A percentile compares a stretch with the other conserved stretches of the same genome.
Evolutionary conservation across 2,113 vertebrate genomes (phyloP).

Genomic region (Bubo bubo): DNA sequence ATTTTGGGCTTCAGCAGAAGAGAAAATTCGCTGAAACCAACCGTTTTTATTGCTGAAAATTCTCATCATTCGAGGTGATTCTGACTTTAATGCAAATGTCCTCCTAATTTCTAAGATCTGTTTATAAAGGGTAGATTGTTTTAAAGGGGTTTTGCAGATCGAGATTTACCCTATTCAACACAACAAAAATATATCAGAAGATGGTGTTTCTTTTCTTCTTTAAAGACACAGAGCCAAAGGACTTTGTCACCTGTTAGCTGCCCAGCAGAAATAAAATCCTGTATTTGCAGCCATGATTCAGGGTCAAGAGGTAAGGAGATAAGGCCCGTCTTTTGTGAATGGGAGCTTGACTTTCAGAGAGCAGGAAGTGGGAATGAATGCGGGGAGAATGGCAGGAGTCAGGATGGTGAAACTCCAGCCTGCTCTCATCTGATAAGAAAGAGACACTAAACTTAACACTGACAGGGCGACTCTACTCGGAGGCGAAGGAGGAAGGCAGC

Average conservation of each 20-base stretch:
- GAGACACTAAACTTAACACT: constrained; percentile 12
- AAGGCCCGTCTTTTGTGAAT: constrained; percentile 84
- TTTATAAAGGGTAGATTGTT: not conserved
- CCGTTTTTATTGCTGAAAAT: not conserved
- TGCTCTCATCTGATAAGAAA: constrained; percentile 85
- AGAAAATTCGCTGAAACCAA: not conserved
- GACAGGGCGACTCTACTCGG: not conserved
- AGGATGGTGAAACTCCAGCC: constrained; percentile 85
- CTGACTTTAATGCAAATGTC: not conserved
- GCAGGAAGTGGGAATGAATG: constrained; percentile 87
- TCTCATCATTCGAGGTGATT: not conserved
- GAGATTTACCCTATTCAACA: not conserved
- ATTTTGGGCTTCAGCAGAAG: not conserved
- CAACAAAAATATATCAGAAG: fast-evolving
- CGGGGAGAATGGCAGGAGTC: constrained; percentile 75
- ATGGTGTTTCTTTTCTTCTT: not conserved
- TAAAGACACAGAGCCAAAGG: not conserved
- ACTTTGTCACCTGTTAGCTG: constrained; percentile 73
- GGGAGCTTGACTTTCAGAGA: constrained; percentile 87
- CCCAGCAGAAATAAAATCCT: constrained; percentile 55
- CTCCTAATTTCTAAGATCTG: not conserved
- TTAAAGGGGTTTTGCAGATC: not conserved
- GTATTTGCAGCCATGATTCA: constrained; percentile 30
- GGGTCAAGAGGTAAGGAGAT: constrained; percentile 86
- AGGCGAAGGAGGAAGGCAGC: constrained; percentile 64